Evolutionary conservation across 2,113 vertebrate species (phyloP), one percentile per base, ranked within the genome.

Genomic region (Chloropsis hardwickii): DNA sequence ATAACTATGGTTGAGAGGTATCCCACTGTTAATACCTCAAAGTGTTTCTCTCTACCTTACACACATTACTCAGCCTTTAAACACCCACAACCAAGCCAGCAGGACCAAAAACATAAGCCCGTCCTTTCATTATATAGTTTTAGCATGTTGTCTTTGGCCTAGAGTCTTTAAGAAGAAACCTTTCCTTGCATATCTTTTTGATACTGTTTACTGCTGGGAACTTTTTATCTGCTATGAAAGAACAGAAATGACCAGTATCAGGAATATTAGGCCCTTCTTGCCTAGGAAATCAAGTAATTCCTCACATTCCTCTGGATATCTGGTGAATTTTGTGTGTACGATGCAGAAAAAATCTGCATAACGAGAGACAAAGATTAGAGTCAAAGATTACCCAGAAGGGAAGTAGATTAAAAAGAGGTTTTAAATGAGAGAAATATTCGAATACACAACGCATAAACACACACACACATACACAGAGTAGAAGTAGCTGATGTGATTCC

Each of bases 351-450:
- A 86, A 83, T 92, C 67, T 81, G 45, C 47, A 47, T 48, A 91
- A 50, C 0, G 0, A 86, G 25, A 92, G 33, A 33, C 39, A 61
- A 86, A 86, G 72, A 92, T 92, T 88, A 88, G 81, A 92, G 58
- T 72, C 31, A 66, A 94, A 95, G 69, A 88, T 83, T 92, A 92
- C 35, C 58, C 69, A 70, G 45, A 83, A 92, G 44, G 74, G 4
- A 95, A 94, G 54, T 40, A 91, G 89, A 94, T 94, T 92, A 94
- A 92, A 96, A 92, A 73, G 54, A 77, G 42, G 15, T 94, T 94
- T 96, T 81, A 91, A 78, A 83, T 78, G 37, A 72, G 16, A 65
- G 48, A 70, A 16, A 23, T 50, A 84, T 74, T 92, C 23, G 58
- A 73, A 83, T 70, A 61, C 9, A 29, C 12, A 37, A 28, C 42